These are phyloP conservation scores for Peromyscus polionotus DNA, from an alignment of 2,113 vertebrate genomes.

Conservation along the genomic window DNA sequence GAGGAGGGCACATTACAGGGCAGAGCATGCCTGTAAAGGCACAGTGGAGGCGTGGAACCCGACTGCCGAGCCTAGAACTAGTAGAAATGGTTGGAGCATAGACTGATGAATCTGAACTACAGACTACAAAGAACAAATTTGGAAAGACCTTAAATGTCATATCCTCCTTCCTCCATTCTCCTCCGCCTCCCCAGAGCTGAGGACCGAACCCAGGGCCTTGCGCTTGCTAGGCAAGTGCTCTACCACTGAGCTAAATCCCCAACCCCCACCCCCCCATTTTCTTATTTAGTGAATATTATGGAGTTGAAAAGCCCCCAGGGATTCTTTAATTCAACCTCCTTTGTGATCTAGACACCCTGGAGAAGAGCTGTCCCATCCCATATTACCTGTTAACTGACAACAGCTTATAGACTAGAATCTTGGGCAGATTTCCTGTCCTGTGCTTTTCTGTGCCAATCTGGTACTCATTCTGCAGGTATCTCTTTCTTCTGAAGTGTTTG, in stretches of 20 bases:
- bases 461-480: background rate
- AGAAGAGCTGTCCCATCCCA: constrained; percentile 14
- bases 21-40: background rate
- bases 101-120: background rate
- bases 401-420: background rate
- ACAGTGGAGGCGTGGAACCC: background rate
- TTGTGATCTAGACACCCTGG: background rate
- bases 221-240: too few relatives aligned
- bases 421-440: background rate
- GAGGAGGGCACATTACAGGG: background rate
- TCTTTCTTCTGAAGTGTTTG: background rate
- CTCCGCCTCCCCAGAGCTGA: too few relatives aligned
- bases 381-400: background rate
- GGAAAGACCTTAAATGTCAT: constrained; percentile 52
- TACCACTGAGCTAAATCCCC: too few relatives aligned
- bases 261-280: background rate
- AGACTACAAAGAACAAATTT: background rate
- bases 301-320: constrained; percentile 42
- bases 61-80: background rate
- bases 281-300: constrained; percentile 37
- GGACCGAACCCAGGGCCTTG: too few relatives aligned
- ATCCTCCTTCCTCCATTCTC: background rate
- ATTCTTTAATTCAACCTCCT: background rate
- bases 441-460: background rate
- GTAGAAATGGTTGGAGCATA: background rate